Percentiles rank a stretch among this genome's conserved stretches.
Evolutionary conservation across 37 sponge, comb jelly and placozoan genomes (phyloP).

Genomic region (Aphrocallistes beatrix): DNA sequence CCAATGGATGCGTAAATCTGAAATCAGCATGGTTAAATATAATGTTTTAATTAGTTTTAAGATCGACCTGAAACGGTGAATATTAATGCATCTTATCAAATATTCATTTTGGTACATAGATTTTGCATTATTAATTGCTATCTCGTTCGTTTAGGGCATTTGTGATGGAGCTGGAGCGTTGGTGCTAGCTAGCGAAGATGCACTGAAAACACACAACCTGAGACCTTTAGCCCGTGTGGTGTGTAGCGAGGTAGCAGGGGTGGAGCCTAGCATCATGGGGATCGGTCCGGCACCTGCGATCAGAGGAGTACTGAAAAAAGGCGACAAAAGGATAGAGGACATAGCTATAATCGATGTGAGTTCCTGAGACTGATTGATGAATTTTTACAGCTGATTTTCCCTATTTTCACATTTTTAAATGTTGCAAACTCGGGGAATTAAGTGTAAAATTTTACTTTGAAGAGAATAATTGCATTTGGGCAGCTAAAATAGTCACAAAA

Average conservation of each 20-base stretch:
- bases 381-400: too few relatives aligned
- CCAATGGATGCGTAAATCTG: too few relatives aligned
- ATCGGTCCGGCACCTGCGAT: conserved; percentile 90
- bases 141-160: conserved; percentile 52
- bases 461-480: neutral
- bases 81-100: neutral
- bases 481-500: too few relatives aligned
- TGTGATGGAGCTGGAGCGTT: conserved; percentile 91
- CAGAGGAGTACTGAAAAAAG: conserved; percentile 39
- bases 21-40: too few relatives aligned
- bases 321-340: conserved; percentile 41
- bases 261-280: conserved; percentile 93
- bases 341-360: conserved; percentile 82
- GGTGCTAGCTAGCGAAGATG: conserved; percentile 75
- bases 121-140: neutral
- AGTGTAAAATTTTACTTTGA: neutral
- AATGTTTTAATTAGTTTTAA: neutral
- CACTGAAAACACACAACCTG: conserved; percentile 48
- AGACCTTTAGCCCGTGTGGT: conserved; percentile 81
- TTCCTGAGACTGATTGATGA: too few relatives aligned
- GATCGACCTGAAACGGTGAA: neutral
- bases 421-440: neutral
- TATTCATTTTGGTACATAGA: neutral
- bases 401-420: neutral
- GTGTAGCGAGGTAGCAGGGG: conserved; percentile 62